A percentile compares a stretch with the other conserved stretches of the same genome.
Evolutionary conservation across 2,797 vertebrate genomes (phyloP).

Genomic region (Tokudaia tokunoshimensis): DNA sequence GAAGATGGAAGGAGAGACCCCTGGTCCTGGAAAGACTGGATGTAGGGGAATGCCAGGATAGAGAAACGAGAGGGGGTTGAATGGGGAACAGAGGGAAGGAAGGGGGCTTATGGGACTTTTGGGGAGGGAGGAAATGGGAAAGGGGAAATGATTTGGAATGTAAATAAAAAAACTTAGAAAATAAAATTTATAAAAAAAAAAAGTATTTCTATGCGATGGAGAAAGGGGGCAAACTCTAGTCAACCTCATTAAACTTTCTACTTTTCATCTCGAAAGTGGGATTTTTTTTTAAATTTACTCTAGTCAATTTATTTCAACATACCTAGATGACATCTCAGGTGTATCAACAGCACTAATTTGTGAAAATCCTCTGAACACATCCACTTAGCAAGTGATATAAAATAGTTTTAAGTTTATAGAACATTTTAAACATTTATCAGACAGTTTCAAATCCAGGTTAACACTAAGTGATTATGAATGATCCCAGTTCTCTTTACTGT

Average conservation of each 20-base stretch:
- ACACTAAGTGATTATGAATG: neutral
- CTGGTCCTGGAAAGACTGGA: too few species aligned
- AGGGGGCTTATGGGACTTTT: too few species aligned
- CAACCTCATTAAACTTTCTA: neutral
- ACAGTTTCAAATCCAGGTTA: neutral
- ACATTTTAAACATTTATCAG: neutral
- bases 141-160: too few species aligned
- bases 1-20: too few species aligned
- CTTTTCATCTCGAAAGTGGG: slow-evolving; percentile 46
- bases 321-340: neutral
- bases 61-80: too few species aligned
- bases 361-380: slow-evolving; percentile 35
- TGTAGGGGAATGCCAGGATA: too few species aligned
- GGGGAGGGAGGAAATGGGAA: too few species aligned
- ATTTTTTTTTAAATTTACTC: neutral
- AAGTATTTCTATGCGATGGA: slow-evolving; percentile 1
- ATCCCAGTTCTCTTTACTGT: neutral
- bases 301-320: neutral
- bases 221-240: neutral
- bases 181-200: too few species aligned
- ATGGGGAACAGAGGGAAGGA: too few species aligned
- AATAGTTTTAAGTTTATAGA: neutral
- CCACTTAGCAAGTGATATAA: neutral
- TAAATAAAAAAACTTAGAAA: too few species aligned
- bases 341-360: neutral